These are phyloP conservation scores for Malurus leucopterus DNA, from an alignment of 2,797 vertebrate species.

Conservation along the genomic window DNA sequence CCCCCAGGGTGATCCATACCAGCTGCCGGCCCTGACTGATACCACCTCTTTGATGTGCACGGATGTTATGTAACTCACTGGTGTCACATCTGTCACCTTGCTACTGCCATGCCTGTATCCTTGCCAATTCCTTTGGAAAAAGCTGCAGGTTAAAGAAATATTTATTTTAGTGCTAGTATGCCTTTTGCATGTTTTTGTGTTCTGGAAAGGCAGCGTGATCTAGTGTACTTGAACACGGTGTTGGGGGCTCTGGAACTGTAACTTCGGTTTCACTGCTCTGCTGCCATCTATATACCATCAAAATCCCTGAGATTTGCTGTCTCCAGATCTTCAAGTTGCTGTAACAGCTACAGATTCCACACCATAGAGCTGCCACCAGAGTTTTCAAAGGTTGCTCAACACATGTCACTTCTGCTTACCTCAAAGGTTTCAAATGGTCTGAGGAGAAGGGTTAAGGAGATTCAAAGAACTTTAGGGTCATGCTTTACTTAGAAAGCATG, in stretches of 20 bases:
- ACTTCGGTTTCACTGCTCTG: not conserved
- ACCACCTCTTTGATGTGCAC: not conserved
- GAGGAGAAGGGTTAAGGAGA: not conserved
- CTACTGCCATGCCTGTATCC: not conserved
- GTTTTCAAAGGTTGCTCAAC: not conserved
- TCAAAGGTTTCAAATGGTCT: not conserved
- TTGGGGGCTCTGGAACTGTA: not conserved
- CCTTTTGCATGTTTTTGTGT: not conserved
- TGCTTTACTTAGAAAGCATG: not conserved
- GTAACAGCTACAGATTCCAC: not conserved
- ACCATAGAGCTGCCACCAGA: not conserved
- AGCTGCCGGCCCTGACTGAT: not conserved
- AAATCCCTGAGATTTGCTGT: not conserved
- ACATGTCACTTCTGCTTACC: not conserved
- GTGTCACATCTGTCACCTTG: not conserved
- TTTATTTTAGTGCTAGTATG: not conserved
- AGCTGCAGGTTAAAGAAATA: not conserved
- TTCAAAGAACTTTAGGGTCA: not conserved
- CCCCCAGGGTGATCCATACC: not conserved
- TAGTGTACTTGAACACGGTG: not conserved
- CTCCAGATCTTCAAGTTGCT: not conserved
- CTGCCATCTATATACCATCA: not conserved
- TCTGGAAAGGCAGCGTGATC: not conserved
- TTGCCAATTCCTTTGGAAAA: not conserved
- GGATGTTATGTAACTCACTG: rapidly evolving